phyloP scores from a whole-genome alignment of 2,113 vertebrate species.

The Ciconia boyciana region DNA sequence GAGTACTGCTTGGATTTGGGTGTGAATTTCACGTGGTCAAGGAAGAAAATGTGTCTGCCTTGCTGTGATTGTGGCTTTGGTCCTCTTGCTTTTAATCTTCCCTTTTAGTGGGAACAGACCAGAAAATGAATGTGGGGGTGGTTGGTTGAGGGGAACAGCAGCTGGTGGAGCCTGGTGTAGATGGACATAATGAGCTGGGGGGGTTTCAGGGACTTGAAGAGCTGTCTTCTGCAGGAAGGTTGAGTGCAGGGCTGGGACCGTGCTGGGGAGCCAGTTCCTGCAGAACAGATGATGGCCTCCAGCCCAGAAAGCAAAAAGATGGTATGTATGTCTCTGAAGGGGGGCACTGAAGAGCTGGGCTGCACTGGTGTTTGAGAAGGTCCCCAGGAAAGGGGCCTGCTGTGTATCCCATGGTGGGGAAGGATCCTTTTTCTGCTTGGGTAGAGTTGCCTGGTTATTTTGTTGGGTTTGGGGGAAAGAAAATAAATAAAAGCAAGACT shows the following conservation, averaged over 20 bases:
- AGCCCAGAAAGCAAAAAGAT: not conserved
- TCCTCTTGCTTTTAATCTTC: not conserved
- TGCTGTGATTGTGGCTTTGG: rapidly evolving
- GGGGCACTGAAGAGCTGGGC: not conserved
- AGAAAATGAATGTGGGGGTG: not conserved
- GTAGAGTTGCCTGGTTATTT: not conserved
- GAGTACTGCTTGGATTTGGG: rapidly evolving
- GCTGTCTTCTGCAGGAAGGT: not conserved
- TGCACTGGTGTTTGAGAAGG: not conserved
- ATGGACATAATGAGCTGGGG: not conserved
- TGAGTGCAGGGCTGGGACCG: not conserved
- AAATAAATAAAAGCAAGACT: not conserved
- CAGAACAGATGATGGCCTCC: not conserved
- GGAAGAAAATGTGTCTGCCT: not conserved
- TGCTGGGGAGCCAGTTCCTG: not conserved
- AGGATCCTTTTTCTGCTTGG: not conserved
- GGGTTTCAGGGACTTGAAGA: not conserved
- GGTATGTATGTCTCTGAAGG: not conserved
- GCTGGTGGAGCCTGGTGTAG: not conserved
- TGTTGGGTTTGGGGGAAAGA: not conserved
- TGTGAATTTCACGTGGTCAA: not conserved
- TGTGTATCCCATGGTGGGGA: not conserved
- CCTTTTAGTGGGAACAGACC: not conserved
- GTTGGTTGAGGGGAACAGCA: not conserved
- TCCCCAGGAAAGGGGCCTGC: not conserved